Evolutionary conservation across 2,797 vertebrate species (phyloP), one percentile per base, ranked within the genome.

Genomic region (Danio albolineatus): DNA sequence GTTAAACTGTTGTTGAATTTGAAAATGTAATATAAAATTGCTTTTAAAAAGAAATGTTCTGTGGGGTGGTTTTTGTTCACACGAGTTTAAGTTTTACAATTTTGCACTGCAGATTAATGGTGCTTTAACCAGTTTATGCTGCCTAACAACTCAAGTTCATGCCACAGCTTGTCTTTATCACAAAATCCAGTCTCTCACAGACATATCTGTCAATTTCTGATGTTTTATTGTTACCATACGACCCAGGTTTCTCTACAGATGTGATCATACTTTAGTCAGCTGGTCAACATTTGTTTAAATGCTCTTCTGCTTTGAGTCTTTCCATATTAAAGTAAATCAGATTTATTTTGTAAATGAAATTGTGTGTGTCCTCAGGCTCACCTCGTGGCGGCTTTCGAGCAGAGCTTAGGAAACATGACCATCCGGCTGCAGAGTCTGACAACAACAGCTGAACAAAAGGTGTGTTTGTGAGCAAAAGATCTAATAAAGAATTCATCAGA

Each of bases 391-490:
- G 96, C 96, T 0, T 96, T 96, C 81, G 96, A 96, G 81, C 95
- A 96, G 88, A 96, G 96, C 76, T 90, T 96, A 78, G 94, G 94
- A 53, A 96, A 96, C 86, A 96, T 96, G 96, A 96, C 95, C 0
- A 94, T 95, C 89, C 89, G 96, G 49, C 90, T 96, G 76, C 95
- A 96, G 89, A 95, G 95, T 79, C 86, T 96, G 81, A 96, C 95
- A 2, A 95, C 94, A 88, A 95, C 95, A 4, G 95, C 96, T 0
- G 95, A 96, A 73, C 95, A 96, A 86, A 96, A 96, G 95, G 96
- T 93, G 88, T 88, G 86, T 10, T 9, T 66, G 28, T 38, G 7
- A 2, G 7, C 10, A 44, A 5, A 4, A 8, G 38, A 12, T 49
- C 2, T 9, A 28, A 12, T 13, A 10, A 41, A 36, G 21, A 28